Base-by-base conservation (phyloP, 1,140 invertebrate species). In the Anastrepha obliqua region DNA sequence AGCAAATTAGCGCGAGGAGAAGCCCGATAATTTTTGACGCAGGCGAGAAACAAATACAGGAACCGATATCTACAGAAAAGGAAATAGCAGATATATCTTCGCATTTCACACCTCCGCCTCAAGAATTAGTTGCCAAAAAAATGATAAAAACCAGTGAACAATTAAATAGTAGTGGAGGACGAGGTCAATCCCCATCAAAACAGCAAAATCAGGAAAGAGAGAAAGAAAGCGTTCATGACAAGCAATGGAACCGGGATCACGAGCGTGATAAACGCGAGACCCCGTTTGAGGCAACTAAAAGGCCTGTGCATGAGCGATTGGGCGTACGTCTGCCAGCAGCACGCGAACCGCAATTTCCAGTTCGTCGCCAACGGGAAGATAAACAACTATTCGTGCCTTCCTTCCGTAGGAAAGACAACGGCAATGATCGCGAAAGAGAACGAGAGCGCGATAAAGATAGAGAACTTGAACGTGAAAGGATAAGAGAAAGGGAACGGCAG, bases 1-100 rank as follows among this genome's bases (percentile, higher is more conserved):
- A 47, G 62, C 29, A 47, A 44, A 81, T n/a, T 44, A 29, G 13
- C 1, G 91, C 89, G 64, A 65, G 85, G 42, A 93, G 91, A 64
- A 93, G 92, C 89, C 92, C 92, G 2, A 92, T 93, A 89, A 87
- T 93, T 51, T 93, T 92, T 39, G 90, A 91, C 15, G 29, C 67
- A 2, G 65, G 29, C 1, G 81, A 88, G 6, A 88, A 87, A 13
- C 58, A 55, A 65, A 86, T 17, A 2, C 15, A 55, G 17, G 55
- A 65, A 58, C 15, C n/a, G 13, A 67, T 42, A 42, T 20, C 85
- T 3, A n/a, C 51, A 7, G 88, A 87, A 39, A 78, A 88, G 13
- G 55, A 86, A 62, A 3, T 51, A 29, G 78, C 74, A 13, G 29
- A 59, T 7, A 88, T 58, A 15, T 67, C 64, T 5, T 70, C 20